These are phyloP conservation scores for Coranthus polyacanthus DNA, from an alignment of 2,797 vertebrate species.

Conservation along the genomic window DNA sequence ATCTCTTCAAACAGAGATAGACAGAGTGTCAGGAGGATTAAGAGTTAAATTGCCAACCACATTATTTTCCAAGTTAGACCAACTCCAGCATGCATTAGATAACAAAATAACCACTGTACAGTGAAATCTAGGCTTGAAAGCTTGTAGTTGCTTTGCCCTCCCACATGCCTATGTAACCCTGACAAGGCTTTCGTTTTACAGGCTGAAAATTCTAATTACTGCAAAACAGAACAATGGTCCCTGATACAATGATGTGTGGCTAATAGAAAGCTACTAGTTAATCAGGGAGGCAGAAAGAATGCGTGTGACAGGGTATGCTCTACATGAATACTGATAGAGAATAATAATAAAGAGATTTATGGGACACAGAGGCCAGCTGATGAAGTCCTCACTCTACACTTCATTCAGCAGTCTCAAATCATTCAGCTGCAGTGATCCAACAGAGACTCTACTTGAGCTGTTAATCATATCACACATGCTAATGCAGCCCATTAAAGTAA, in stretches of 20 bases:
- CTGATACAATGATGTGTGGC: constrained; percentile 44
- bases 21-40: constrained; percentile 15
- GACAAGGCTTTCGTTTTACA: constrained; percentile 55
- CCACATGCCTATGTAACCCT: constrained; percentile 50
- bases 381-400: constrained; percentile 16
- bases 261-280: constrained; percentile 53
- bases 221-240: constrained; percentile 65
- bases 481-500: constrained; percentile 25
- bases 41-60: constrained; percentile 39
- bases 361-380: constrained; percentile 1
- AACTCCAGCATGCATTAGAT: constrained; percentile 57
- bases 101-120: constrained; percentile 68
- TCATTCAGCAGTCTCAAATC: neutral
- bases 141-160: constrained; percentile 49
- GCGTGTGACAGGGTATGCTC: constrained; percentile 32
- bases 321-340: constrained; percentile 25
- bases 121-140: constrained; percentile 38
- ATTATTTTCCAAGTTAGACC: constrained; percentile 51
- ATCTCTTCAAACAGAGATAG: constrained; percentile 20
- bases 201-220: constrained; percentile 74
- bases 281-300: constrained; percentile 33
- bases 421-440: constrained; percentile 30
- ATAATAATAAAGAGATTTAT: constrained; percentile 43
- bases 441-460: constrained; percentile 17
- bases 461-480: constrained; percentile 45